These are phyloP conservation scores for Artemisiospiza belli DNA, from an alignment of 2,113 vertebrate species.

Conservation along the genomic window DNA sequence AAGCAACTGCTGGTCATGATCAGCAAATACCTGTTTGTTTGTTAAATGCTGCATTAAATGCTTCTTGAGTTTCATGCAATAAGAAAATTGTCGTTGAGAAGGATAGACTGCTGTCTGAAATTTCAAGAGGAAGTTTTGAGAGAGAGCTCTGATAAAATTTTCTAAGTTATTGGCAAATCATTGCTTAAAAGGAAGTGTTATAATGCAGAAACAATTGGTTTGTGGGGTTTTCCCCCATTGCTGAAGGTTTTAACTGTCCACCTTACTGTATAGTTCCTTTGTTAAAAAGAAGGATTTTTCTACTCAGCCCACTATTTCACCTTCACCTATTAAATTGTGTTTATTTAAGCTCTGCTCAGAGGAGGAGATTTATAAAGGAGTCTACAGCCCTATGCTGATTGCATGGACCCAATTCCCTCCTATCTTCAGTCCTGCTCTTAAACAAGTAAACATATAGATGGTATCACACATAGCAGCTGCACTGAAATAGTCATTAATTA, in stretches of 20 bases:
- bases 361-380: background rate
- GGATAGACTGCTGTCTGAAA: background rate
- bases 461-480: background rate
- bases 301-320: background rate
- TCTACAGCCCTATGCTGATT: background rate
- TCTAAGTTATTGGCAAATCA: background rate
- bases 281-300: background rate
- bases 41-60: background rate
- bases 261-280: background rate
- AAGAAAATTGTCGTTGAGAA: background rate
- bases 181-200: slow-evolving; percentile 35
- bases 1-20: background rate
- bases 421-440: background rate
- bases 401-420: background rate
- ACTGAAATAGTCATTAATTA: background rate
- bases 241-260: background rate
- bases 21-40: background rate
- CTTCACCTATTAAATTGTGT: background rate
- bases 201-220: background rate
- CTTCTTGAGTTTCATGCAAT: background rate
- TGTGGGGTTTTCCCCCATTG: background rate
- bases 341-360: background rate
- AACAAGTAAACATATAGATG: background rate
- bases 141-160: background rate
- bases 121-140: slow-evolving; percentile 11